Evolutionary conservation across 2,888 invertebrate genomes (phyloP).

Genomic region (Heliconius sara): DNA sequence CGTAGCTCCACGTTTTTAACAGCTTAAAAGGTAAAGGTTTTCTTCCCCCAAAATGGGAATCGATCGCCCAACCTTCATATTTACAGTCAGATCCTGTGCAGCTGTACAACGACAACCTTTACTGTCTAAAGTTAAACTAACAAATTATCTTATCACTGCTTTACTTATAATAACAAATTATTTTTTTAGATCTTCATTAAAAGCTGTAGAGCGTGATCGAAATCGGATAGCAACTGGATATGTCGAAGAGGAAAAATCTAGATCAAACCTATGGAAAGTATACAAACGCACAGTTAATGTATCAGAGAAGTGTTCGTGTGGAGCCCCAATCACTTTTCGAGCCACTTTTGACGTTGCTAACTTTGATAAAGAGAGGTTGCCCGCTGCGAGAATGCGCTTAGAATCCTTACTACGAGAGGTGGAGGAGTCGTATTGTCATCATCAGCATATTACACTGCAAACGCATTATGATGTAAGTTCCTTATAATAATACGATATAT

Average conservation of each 20-base stretch:
- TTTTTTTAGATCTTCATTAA: constrained; percentile 66
- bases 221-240: constrained; percentile 59
- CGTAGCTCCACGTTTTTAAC: not conserved
- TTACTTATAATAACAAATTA: not conserved
- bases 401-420: constrained; percentile 66
- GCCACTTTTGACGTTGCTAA: constrained; percentile 67
- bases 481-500: not conserved
- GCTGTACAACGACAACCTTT: not conserved
- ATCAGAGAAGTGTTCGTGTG: constrained; percentile 64
- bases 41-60: not conserved
- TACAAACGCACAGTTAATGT: constrained; percentile 58
- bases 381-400: constrained; percentile 65
- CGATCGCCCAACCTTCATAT: not conserved
- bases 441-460: constrained; percentile 70
- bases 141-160: not conserved
- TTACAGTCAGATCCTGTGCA: not conserved
- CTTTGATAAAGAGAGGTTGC: constrained; percentile 64
- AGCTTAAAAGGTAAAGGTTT: not conserved
- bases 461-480: constrained; percentile 69
- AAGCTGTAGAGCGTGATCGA: constrained; percentile 68
- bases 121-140: not conserved
- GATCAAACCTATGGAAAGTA: constrained; percentile 66
- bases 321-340: constrained; percentile 56
- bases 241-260: constrained; percentile 64
- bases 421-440: constrained; percentile 74